These are phyloP conservation scores for Carduelis carduelis DNA, from an alignment of 2,797 vertebrate genomes.

Conservation along the genomic window DNA sequence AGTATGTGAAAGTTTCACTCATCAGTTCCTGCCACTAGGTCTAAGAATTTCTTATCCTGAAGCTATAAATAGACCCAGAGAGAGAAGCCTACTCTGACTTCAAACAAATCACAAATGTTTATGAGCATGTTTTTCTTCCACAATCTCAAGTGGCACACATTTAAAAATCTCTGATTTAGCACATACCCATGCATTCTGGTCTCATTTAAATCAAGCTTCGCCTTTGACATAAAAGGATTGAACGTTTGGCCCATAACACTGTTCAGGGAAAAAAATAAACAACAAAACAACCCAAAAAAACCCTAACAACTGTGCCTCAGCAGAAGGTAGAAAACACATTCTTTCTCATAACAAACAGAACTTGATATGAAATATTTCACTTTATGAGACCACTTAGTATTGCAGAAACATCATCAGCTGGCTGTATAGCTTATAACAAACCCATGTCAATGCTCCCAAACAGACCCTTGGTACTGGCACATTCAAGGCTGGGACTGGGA, in stretches of 20 bases:
- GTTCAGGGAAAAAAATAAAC: not conserved
- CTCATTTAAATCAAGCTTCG: not conserved
- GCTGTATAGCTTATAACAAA: not conserved
- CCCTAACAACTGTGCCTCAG: accelerated
- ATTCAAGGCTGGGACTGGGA: not conserved
- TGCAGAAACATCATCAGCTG: not conserved
- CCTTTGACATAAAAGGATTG: not conserved
- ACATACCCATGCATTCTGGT: not conserved
- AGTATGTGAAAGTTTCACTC: slow-evolving; percentile 14
- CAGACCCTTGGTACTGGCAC: accelerated
- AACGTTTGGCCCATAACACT: not conserved
- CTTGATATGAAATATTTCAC: not conserved
- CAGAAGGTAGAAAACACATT: not conserved
- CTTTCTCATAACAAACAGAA: not conserved
- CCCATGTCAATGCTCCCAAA: accelerated
- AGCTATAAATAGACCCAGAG: slow-evolving; percentile 34
- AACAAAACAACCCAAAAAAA: not conserved
- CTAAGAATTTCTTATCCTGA: slow-evolving; percentile 38
- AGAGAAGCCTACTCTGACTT: slow-evolving; percentile 24
- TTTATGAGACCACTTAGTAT: not conserved
- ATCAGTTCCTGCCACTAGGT: not conserved
- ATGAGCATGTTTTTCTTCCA: not conserved
- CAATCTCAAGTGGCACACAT: not conserved
- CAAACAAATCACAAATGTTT: slow-evolving; percentile 31
- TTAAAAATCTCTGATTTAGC: not conserved